Evolutionary conservation across 2,797 vertebrate species (phyloP).

Genomic region (Picus viridis): DNA sequence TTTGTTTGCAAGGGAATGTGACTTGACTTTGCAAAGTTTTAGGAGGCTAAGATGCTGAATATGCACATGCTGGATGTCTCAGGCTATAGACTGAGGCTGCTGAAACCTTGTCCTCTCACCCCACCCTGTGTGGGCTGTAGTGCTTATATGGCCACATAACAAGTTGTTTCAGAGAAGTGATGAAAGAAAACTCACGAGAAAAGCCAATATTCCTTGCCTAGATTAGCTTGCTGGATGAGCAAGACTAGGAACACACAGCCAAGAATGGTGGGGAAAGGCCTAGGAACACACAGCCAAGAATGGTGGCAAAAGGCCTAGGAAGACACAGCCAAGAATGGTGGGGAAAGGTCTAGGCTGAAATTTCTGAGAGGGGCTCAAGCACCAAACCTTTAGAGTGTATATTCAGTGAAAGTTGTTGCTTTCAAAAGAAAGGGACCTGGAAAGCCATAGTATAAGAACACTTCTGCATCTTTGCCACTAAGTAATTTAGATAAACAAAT

Average conservation of each 20-base stretch:
- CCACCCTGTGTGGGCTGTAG: accelerated
- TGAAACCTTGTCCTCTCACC: neutral
- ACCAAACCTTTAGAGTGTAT: neutral
- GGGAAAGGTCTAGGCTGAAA: neutral
- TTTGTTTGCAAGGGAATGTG: neutral
- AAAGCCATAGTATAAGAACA: neutral
- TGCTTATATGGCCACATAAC: neutral
- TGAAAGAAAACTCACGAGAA: constrained; percentile 14
- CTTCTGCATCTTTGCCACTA: neutral
- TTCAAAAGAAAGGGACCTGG: neutral
- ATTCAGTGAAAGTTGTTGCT: neutral
- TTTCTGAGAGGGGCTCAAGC: neutral
- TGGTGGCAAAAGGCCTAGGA: neutral
- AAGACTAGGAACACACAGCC: neutral
- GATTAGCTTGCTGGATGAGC: neutral
- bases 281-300: no score
- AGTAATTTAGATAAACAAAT: neutral
- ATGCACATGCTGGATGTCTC: neutral
- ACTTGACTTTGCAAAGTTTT: neutral
- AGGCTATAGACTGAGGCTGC: neutral
- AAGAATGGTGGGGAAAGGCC: no score
- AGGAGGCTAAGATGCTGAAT: neutral
- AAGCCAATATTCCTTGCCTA: neutral
- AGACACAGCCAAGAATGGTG: neutral
- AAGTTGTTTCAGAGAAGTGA: neutral